Evolutionary conservation across 2,113 vertebrate genomes (phyloP).

Genomic region (Semnopithecus entellus): DNA sequence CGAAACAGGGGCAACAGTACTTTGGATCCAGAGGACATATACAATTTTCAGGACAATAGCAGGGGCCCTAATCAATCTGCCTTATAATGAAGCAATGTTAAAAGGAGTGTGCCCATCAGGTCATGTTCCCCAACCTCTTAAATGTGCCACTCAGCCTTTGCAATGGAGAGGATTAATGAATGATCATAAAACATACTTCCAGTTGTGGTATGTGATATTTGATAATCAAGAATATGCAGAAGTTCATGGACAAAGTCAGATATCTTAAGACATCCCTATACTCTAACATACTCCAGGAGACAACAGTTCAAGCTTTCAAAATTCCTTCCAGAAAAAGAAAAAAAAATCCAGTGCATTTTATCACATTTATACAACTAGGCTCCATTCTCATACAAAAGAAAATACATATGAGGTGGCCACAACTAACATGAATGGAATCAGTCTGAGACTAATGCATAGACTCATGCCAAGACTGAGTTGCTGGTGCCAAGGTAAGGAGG

Average conservation of each 20-base stretch:
- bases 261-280: not conserved
- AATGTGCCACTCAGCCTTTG: not conserved
- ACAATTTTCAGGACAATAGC: not conserved
- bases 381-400: not conserved
- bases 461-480: not conserved
- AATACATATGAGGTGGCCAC: not conserved
- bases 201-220: not conserved
- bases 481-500: not conserved
- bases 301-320: not conserved
- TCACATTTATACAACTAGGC: not conserved
- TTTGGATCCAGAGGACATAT: not conserved
- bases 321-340: not conserved
- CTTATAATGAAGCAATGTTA: not conserved
- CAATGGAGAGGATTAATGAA: not conserved
- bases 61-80: not conserved
- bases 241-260: not conserved
- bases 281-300: not conserved
- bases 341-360: not conserved
- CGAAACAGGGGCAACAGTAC: not conserved
- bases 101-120: not conserved
- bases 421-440: not conserved
- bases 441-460: not conserved
- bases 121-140: not conserved
- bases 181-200: not conserved
- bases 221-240: not conserved